These are phyloP conservation scores for Pantherophis alleghaniensis DNA, from an alignment of 2,797 vertebrate species.

Conservation along the genomic window DNA sequence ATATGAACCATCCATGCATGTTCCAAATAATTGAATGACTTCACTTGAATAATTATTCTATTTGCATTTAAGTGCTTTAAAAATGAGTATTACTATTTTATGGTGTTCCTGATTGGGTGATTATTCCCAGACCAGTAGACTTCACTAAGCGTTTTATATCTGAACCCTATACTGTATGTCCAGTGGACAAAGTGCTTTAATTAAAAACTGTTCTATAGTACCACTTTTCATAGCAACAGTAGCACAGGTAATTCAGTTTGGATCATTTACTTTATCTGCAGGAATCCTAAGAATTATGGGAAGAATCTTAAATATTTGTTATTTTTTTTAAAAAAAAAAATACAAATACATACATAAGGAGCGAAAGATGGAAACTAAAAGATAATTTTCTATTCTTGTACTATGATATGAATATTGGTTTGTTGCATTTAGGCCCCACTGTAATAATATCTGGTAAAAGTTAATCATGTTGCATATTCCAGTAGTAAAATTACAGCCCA, in stretches of 20 bases:
- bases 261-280: neutral
- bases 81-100: conserved; percentile 24
- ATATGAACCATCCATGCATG: neutral
- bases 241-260: conserved; percentile 11
- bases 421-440: neutral
- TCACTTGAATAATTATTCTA: conserved; percentile 6
- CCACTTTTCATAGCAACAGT: neutral
- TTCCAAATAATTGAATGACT: neutral
- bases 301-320: neutral
- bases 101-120: neutral
- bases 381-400: neutral
- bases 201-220: conserved; percentile 26
- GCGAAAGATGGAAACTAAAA: neutral
- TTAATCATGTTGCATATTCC: neutral
- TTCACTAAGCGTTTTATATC: neutral
- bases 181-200: conserved; percentile 30
- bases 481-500: neutral
- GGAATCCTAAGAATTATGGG: conserved; percentile 6
- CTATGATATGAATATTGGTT: neutral
- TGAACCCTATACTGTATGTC: conserved; percentile 24
- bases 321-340: neutral
- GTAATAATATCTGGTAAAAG: neutral
- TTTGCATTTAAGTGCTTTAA: conserved; percentile 16
- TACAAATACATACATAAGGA: neutral
- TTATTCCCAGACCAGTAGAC: conserved; percentile 20